Conservation (phyloP, 35 echinoderm and acorn worm genomes). For the Stichopus chloronotus region DNA sequence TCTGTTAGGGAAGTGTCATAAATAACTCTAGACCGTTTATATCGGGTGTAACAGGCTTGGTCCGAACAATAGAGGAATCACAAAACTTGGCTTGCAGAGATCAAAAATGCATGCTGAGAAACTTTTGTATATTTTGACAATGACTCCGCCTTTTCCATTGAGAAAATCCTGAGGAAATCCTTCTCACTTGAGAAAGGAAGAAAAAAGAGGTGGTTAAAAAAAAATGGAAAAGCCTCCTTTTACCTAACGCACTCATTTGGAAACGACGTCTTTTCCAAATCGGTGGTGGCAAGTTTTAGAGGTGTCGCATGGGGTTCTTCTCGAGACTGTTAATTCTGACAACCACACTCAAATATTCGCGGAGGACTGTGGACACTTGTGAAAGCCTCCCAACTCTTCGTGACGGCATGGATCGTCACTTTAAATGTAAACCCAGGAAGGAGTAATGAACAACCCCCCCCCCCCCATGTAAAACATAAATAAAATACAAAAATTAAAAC, state of each 20-base stretch:
- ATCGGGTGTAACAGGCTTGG: too few species aligned
- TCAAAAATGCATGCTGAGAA: not conserved
- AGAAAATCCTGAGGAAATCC: slow-evolving; percentile 44
- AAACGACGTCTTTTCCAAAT: slow-evolving; percentile 2
- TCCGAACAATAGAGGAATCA: too few species aligned
- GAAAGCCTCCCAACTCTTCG: not conserved
- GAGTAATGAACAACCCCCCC: too few species aligned
- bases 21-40: too few species aligned
- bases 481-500: too few species aligned
- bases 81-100: not conserved
- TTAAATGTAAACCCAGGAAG: too few species aligned
- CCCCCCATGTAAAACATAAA: too few species aligned
- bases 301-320: not conserved
- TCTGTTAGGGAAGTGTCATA: too few species aligned
- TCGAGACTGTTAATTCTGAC: slow-evolving; percentile 16
- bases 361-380: not conserved
- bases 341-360: slow-evolving; percentile 25
- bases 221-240: not conserved
- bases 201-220: not conserved
- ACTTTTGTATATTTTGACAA: slow-evolving; percentile 8
- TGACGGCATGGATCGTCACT: not conserved
- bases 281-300: not conserved
- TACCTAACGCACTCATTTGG: slow-evolving; percentile 21
- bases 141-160: slow-evolving; percentile 13
- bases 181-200: not conserved